These are phyloP conservation scores for Pteromalus puparum DNA, from an alignment of 1,140 invertebrate species.

Conservation along the genomic window DNA sequence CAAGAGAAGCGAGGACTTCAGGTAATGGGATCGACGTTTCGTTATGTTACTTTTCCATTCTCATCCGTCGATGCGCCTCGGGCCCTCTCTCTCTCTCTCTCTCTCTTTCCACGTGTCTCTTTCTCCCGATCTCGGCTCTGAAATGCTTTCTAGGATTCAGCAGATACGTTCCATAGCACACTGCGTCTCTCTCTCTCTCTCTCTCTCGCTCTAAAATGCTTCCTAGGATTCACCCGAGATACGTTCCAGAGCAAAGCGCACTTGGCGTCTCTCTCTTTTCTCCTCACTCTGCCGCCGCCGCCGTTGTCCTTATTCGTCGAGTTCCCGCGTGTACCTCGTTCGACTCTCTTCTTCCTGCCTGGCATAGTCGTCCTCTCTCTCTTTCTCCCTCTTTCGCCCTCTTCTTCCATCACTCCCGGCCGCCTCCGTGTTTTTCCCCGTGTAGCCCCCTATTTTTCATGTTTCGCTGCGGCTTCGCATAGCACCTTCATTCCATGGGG, in stretches of 20 bases:
- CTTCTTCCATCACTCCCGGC: constrained; percentile 48
- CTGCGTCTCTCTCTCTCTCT: constrained; percentile 49
- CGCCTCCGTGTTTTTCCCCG: constrained; percentile 73
- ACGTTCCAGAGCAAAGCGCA: constrained; percentile 24
- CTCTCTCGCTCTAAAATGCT: constrained; percentile 44
- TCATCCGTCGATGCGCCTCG: constrained; percentile 62
- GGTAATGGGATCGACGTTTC: constrained; percentile 76
- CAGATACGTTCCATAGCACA: constrained; percentile 59
- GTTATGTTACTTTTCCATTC: constrained; percentile 76
- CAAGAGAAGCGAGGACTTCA: constrained; percentile 59
- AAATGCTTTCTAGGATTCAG: constrained; percentile 48
- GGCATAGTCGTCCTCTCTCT: constrained; percentile 16
- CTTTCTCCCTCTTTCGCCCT: constrained; percentile 42
- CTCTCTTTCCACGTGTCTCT: constrained; percentile 59
- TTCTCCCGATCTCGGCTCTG: constrained; percentile 30
- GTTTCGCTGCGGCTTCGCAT: constrained; percentile 76
- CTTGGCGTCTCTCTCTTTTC: constrained; percentile 45
- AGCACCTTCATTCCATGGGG: constrained; percentile 74
- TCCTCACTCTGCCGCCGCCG: not conserved
- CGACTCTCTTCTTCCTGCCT: constrained; percentile 39
- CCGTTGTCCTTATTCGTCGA: constrained; percentile 35
- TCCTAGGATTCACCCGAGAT: constrained; percentile 50
- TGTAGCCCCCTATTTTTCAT: constrained; percentile 76
- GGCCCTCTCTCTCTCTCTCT: constrained; percentile 31
- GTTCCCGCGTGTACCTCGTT: constrained; percentile 32